A percentile compares a stretch with the other conserved stretches of the same genome.
phyloP scores from a whole-genome alignment of 2,797 vertebrate species.

The Hafferia zeledoni region DNA sequence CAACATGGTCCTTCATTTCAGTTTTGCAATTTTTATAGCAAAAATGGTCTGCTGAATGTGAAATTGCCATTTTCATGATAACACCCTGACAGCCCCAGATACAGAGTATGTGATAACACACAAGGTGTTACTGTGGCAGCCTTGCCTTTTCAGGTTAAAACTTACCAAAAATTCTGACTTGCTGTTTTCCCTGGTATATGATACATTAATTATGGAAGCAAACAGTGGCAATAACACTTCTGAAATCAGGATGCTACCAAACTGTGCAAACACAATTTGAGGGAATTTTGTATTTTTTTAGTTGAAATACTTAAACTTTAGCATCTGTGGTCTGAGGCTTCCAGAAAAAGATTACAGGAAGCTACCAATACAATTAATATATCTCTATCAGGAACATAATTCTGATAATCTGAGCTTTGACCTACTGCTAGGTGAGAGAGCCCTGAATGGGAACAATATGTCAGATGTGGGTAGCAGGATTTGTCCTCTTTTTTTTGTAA shows the following conservation, averaged over 20 bases:
- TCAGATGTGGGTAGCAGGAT: background rate
- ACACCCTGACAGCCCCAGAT: background rate
- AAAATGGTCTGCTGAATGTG: background rate
- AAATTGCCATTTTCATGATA: background rate
- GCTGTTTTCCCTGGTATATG: background rate
- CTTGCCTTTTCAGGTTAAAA: background rate
- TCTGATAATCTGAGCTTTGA: background rate
- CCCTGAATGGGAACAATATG: background rate
- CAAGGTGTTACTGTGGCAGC: background rate
- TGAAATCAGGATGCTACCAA: background rate
- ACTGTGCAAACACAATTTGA: background rate
- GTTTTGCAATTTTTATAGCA: background rate
- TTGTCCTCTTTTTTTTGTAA: background rate
- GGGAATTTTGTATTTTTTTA: background rate
- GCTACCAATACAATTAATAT: background rate
- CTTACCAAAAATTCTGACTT: background rate
- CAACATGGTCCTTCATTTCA: background rate
- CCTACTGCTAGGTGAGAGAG: background rate
- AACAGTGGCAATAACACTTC: background rate
- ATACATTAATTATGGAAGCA: background rate
- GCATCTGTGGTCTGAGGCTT: background rate
- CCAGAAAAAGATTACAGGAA: background rate
- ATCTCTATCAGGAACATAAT: background rate
- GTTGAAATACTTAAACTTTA: background rate
- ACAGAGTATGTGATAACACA: background rate